Evolutionary conservation across 2,888 invertebrate species (phyloP).

Genomic region (Aproaerema taeniolella): DNA sequence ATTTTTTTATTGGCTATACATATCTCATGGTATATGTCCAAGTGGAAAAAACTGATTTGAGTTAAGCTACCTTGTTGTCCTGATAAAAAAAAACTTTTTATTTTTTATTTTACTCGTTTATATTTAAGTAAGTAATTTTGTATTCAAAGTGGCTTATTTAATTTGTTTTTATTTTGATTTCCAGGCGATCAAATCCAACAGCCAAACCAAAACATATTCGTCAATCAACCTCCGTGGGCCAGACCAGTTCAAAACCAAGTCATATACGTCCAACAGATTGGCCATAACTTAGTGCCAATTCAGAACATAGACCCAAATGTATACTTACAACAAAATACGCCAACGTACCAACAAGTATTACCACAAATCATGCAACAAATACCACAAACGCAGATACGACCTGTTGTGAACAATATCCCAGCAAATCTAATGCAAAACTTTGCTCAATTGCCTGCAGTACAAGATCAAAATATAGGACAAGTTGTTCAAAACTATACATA

Average conservation of each 20-base stretch:
- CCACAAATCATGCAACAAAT: slow-evolving; percentile 44
- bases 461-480: slow-evolving; percentile 18
- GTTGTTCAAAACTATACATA: slow-evolving; percentile 22
- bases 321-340: slow-evolving; percentile 46
- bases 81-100: too few relatives aligned
- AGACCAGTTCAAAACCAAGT: slow-evolving; percentile 48
- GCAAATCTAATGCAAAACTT: slow-evolving; percentile 33
- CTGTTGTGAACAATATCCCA: slow-evolving; percentile 30
- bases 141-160: too few relatives aligned
- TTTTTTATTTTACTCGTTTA: too few relatives aligned
- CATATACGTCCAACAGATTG: slow-evolving; percentile 56
- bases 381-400: slow-evolving; percentile 26
- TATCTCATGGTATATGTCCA: background rate
- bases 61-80: background rate
- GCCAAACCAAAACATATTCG: slow-evolving; percentile 52
- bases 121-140: too few relatives aligned
- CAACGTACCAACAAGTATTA: slow-evolving; percentile 42
- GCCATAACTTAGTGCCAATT: slow-evolving; percentile 43
- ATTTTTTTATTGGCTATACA: background rate
- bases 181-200: slow-evolving; percentile 55
- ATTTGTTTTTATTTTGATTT: too few relatives aligned
- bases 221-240: slow-evolving; percentile 64
- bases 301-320: slow-evolving; percentile 54
- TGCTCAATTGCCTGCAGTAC: slow-evolving; percentile 13
- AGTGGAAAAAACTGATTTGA: background rate